Base-by-base conservation (phyloP, 64 coral and sea anemone species). In the Montipora efflorescens region DNA sequence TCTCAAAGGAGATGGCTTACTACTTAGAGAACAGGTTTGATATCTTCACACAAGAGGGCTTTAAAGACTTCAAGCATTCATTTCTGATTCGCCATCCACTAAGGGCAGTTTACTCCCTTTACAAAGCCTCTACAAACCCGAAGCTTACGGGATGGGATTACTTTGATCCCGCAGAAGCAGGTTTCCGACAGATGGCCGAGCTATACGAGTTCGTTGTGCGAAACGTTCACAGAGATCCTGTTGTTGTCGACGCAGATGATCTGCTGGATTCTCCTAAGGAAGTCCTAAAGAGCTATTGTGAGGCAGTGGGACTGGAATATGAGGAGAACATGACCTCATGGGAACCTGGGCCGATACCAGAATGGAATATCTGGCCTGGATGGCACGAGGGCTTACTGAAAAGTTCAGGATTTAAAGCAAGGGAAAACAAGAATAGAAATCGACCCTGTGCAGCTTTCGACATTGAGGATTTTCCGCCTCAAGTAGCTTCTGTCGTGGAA, bases 1-100 rank as follows among this genome's bases (percentile, higher is more conserved):
- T 98, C 83, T 89, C 94, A 10, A 98, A 98, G 80, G 97, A 98
- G 16, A 98, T 98, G 97, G 97, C 97, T 1, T 98, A 94, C 83
- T 93, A 83, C 62, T 75, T 98, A 5, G 91, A 98, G 78, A 93
- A 95, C 49, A 93, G 94, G 55, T 93, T 88, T 25, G n/a, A 98
- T 8, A 72, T 95, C n/a, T 91, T 98, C 71, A 69, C 77, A 46
- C 91, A 96, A 82, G 92, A 99, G 20, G 88, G 91, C 45, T 95
- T 96, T 16, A 79, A 91, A 43, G 69, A 92, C 64, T 94, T 94
- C 76, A 71, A 99, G 19, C 97, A 99, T 61, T 78, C 97, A 5
- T 99, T 99, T 49, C 62, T 99, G 15, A 94, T 99, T 9, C 91
- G 97, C 0, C 59, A 99, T 45, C 97, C 97, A 0, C 78, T 74